Evolutionary conservation across 2,797 vertebrate species (phyloP).

Genomic region (Pagetopsis macropterus): DNA sequence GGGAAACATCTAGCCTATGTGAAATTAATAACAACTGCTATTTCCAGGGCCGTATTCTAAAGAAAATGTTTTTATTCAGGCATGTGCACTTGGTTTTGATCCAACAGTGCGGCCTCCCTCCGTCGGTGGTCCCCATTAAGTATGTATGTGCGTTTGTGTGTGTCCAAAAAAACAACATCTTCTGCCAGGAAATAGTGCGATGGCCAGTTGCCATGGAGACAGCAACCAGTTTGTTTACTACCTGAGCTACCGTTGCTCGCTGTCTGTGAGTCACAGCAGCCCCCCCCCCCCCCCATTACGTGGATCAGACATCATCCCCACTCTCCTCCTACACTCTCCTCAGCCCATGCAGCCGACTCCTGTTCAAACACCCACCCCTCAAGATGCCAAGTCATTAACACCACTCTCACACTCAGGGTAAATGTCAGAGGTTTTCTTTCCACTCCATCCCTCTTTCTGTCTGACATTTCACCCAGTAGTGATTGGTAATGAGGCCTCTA

Average conservation of each 20-base stretch:
- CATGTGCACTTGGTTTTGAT: too few species aligned
- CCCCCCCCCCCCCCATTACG: not conserved
- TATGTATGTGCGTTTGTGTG: not conserved
- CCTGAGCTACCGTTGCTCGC: constrained; percentile 7
- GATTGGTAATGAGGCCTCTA: constrained; percentile 22
- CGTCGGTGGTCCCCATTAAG: not conserved
- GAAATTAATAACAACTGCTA: too few species aligned
- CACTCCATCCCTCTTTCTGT: constrained; percentile 9
- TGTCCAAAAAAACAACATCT: not conserved
- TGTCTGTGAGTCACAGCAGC: constrained; percentile 68
- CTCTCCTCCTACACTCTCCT: constrained; percentile 7
- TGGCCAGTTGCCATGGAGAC: constrained; percentile 67
- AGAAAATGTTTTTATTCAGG: too few species aligned
- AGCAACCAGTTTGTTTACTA: constrained; percentile 66
- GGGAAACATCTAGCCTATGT: too few species aligned
- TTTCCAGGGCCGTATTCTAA: too few species aligned
- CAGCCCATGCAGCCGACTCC: constrained; percentile 24
- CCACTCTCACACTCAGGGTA: constrained; percentile 26
- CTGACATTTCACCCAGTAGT: constrained; percentile 18
- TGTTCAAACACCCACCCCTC: constrained; percentile 52
- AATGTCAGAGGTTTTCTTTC: constrained; percentile 22
- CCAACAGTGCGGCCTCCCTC: too few species aligned
- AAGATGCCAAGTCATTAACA: constrained; percentile 52
- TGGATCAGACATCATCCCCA: not conserved
- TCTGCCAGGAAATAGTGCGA: constrained; percentile 48